Base-by-base conservation (phyloP, 2,113 vertebrate genomes). In the Hemiscyllium ocellatum region DNA sequence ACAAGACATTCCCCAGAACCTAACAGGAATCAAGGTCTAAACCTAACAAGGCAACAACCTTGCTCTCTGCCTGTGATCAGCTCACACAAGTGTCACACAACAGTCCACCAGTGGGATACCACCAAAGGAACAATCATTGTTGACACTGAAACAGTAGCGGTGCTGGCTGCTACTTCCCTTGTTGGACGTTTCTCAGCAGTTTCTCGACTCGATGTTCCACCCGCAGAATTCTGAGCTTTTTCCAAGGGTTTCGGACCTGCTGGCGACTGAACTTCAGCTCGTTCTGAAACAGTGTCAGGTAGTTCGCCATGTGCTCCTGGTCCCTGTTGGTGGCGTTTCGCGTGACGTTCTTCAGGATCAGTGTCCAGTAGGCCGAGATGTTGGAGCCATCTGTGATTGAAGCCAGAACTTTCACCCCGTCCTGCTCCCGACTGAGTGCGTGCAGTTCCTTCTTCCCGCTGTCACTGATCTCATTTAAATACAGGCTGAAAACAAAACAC, bases 381-480 rank as follows among this genome's bases (percentile, higher is more conserved):
- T 98, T 97, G 0, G 98, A 96, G 86, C 98, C 99, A 33, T 99
- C 98, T 0, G 98, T 99, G 96, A 99, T 98, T 0, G 99, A 99
- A 1, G 98, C 98, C 96, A 99, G 97, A 0, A 98, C 98, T 50
- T 97, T 97, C 95, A 99, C 98, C 0, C 97, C 96, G 0, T 97
- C 96, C 94, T 95, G 96, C 52, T 97, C 96, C 96, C 96, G 96
- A 0, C 97, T 97, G 5, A 96, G 96, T 2, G 96, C 96, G 33
- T 98, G 97, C 4, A 99, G 97, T 0, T 97, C 97, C 96, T 97
- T 97, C 96, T 99, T 98, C 86, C 98, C 99, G 0, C 97, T 97
- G n/a, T 98, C 97, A 0, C 98, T 99, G 96, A 99, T 97, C 89
- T 99, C 98, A 0, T 99, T 99, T 97, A 99, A 98, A 96, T 99